Percentiles rank a stretch among this genome's conserved stretches.
Conservation (phyloP, 2,113 vertebrate genomes). For the Actinemys pallida region DNA sequence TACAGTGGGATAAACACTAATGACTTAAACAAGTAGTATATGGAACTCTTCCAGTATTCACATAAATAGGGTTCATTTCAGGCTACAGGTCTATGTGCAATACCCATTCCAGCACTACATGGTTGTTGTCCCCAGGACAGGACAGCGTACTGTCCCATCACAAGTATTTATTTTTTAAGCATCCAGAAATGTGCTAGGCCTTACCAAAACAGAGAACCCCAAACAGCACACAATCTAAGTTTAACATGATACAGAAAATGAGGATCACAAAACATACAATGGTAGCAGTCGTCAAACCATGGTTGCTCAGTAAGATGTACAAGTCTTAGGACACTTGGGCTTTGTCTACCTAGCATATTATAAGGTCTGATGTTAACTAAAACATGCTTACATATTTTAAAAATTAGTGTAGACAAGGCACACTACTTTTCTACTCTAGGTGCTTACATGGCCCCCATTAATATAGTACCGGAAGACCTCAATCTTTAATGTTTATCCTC, state of each 20-base stretch:
- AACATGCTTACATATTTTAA: background rate
- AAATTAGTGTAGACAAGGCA: background rate
- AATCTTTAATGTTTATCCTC: background rate
- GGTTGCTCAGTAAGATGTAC: background rate
- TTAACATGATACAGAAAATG: background rate
- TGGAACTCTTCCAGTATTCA: background rate
- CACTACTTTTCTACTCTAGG: background rate
- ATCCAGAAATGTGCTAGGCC: background rate
- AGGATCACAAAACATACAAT: background rate
- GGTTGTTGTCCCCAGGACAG: background rate
- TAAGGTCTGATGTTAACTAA: background rate
- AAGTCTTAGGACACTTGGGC: background rate
- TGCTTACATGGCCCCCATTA: background rate
- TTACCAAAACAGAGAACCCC: background rate
- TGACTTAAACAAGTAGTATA: background rate
- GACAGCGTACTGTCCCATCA: rapidly evolving
- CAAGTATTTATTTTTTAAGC: rapidly evolving
- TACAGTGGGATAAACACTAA: background rate
- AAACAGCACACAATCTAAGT: background rate
- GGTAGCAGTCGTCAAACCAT: background rate
- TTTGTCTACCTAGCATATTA: background rate
- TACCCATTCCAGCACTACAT: rapidly evolving
- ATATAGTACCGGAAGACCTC: background rate
- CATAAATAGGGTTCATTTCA: background rate
- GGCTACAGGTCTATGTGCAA: background rate